A percentile compares a stretch with the other conserved stretches of the same genome.
These are phyloP conservation scores for Distichodus sexfasciatus DNA, from an alignment of 2,797 vertebrate genomes.

Conservation along the genomic window DNA sequence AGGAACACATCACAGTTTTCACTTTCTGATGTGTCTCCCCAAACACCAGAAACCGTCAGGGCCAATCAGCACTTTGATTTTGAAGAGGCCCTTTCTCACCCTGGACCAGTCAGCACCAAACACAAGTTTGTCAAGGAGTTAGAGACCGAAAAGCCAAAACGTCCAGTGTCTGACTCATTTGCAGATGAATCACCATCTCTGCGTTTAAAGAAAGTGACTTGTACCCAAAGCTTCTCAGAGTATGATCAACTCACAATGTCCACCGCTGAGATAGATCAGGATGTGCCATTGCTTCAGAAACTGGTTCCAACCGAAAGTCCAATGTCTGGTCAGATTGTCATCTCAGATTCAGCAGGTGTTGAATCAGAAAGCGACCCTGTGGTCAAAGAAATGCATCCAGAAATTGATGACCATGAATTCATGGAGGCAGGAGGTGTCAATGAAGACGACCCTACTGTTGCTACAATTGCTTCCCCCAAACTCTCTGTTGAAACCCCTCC, in stretches of 20 bases:
- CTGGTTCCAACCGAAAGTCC: background rate
- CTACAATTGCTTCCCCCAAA: background rate
- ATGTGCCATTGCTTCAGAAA: conserved; percentile 3
- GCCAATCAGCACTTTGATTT: conserved; percentile 58
- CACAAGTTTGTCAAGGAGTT: background rate
- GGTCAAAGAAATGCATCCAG: background rate
- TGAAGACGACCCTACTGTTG: background rate
- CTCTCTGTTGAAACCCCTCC: conserved; percentile 43
- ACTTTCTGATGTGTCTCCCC: conserved; percentile 54
- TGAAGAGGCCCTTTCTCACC: conserved; percentile 50
- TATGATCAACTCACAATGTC: conserved; percentile 6
- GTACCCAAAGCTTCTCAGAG: conserved; percentile 19
- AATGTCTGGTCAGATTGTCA: background rate
- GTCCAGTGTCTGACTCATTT: conserved; percentile 28
- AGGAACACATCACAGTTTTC: conserved; percentile 51
- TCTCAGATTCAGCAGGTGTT: background rate
- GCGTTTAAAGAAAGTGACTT: background rate
- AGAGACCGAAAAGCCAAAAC: background rate
- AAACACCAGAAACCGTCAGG: conserved; percentile 56
- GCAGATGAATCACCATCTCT: background rate
- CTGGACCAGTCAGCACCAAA: conserved; percentile 2
- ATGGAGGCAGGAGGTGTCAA: background rate
- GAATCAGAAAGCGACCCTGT: background rate
- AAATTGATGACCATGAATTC: conserved; percentile 4
- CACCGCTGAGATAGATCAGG: background rate